Evolutionary conservation across 1,140 invertebrate genomes (phyloP).

Genomic region (Meloidogyne exigua): DNA sequence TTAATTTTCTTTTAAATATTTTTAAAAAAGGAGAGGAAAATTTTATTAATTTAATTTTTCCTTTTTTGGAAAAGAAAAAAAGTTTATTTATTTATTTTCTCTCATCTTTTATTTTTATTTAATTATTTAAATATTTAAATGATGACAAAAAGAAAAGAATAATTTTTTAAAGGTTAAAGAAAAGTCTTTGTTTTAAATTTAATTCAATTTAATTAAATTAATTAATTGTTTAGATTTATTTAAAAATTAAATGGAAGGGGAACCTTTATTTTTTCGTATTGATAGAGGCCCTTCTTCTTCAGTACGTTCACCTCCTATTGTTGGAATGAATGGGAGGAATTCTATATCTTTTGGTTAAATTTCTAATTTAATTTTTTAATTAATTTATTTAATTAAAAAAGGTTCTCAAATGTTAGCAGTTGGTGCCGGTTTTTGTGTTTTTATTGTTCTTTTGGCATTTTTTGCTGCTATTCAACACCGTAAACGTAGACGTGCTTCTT

Average conservation of each 20-base stretch:
- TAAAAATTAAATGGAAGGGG: not conserved
- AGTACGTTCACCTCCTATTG: not conserved
- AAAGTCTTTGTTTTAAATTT: no score
- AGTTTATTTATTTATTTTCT: not conserved
- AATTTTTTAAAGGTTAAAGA: not conserved
- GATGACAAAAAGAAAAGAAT: not conserved
- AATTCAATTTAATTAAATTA: no score
- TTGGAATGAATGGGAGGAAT: not conserved
- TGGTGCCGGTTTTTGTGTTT: slow-evolving; percentile 40
- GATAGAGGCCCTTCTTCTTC: not conserved
- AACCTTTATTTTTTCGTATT: not conserved
- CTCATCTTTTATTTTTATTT: not conserved
- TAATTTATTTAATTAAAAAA: not conserved
- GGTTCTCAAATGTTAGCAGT: slow-evolving; percentile 44
- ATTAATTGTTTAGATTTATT: not conserved
- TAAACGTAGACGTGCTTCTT: slow-evolving; percentile 34
- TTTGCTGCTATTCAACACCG: slow-evolving; percentile 44
- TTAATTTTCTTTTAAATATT: not conserved
- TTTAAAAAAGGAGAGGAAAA: not conserved
- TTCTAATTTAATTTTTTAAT: not conserved
- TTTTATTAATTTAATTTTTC: not conserved
- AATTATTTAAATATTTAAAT: no score
- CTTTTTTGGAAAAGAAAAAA: not conserved
- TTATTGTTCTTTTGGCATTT: slow-evolving; percentile 37
- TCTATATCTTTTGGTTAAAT: not conserved